phyloP scores from a whole-genome alignment of 1,140 invertebrate genomes.

The Papilio polyxenes region DNA sequence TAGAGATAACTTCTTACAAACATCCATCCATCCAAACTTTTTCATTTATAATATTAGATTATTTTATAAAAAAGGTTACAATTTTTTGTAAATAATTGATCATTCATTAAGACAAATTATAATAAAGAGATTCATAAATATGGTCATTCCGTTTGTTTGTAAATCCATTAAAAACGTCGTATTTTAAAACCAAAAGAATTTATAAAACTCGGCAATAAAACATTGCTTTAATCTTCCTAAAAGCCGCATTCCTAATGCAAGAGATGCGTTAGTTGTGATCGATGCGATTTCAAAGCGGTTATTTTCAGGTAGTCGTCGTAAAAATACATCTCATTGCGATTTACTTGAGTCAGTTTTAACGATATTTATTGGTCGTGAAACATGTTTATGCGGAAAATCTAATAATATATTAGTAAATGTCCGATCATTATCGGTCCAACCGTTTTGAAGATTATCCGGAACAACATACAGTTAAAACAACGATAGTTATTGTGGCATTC shows the following conservation, averaged over 20 bases:
- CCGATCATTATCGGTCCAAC: too few species aligned
- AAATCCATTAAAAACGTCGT: not conserved
- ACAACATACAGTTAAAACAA: too few species aligned
- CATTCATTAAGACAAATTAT: not conserved
- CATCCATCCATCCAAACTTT: too few species aligned
- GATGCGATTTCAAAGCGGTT: slow-evolving; percentile 34
- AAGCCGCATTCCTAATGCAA: slow-evolving; percentile 35
- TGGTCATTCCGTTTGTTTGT: not conserved
- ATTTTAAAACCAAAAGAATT: not conserved
- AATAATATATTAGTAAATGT: too few species aligned
- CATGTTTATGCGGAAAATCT: too few species aligned
- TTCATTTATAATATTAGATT: too few species aligned
- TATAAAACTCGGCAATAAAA: slow-evolving; percentile 14
- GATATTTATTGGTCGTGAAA: too few species aligned
- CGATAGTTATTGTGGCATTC: too few species aligned
- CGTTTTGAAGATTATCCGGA: too few species aligned
- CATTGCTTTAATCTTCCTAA: slow-evolving; percentile 39
- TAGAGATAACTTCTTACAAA: too few species aligned
- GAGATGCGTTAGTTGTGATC: slow-evolving; percentile 34
- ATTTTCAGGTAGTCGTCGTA: slow-evolving; percentile 6
- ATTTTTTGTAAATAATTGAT: too few species aligned
- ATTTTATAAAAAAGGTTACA: too few species aligned
- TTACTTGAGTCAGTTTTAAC: not conserved
- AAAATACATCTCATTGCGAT: not conserved
- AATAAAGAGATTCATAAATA: not conserved